A percentile compares a stretch with the other conserved stretches of the same genome.
phyloP scores from a whole-genome alignment of 1,140 invertebrate species.

The Eupeodes corollae region DNA sequence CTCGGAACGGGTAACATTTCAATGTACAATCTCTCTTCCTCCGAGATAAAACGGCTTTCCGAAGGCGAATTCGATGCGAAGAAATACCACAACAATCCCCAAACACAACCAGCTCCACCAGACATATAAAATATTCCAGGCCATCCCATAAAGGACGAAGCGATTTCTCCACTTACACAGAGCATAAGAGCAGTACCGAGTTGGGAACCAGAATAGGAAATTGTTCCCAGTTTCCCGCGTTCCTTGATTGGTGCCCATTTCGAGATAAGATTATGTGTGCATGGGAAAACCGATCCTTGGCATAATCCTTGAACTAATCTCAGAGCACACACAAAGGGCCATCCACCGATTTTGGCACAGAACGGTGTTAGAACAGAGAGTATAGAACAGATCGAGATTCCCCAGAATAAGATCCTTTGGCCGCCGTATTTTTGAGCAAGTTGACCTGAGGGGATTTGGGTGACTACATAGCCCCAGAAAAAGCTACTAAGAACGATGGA shows the following conservation, averaged over 20 bases:
- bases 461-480: constrained; percentile 43
- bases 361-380: constrained; percentile 34
- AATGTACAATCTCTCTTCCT: constrained; percentile 48
- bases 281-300: constrained; percentile 65
- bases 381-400: constrained; percentile 37
- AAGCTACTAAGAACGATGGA: constrained; percentile 45
- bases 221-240: constrained; percentile 41
- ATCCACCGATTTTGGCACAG: constrained; percentile 34
- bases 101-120: constrained; percentile 46
- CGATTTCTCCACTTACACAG: constrained; percentile 44
- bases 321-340: constrained; percentile 41
- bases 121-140: constrained; percentile 62
- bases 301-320: constrained; percentile 59
- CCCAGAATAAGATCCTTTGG: constrained; percentile 44
- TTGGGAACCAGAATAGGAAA: constrained; percentile 49
- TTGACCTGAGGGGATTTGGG: constrained; percentile 50
- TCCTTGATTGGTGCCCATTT: constrained; percentile 56
- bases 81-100: constrained; percentile 47
- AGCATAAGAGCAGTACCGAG: constrained; percentile 59
- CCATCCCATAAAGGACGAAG: constrained; percentile 52
- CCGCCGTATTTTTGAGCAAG: constrained; percentile 49
- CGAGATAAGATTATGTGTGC: constrained; percentile 59
- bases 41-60: constrained; percentile 39
- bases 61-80: constrained; percentile 52
- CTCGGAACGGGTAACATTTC: constrained; percentile 19